Evolutionary conservation across 2,113 vertebrate genomes (phyloP).

Genomic region (Oophaga pumilio): DNA sequence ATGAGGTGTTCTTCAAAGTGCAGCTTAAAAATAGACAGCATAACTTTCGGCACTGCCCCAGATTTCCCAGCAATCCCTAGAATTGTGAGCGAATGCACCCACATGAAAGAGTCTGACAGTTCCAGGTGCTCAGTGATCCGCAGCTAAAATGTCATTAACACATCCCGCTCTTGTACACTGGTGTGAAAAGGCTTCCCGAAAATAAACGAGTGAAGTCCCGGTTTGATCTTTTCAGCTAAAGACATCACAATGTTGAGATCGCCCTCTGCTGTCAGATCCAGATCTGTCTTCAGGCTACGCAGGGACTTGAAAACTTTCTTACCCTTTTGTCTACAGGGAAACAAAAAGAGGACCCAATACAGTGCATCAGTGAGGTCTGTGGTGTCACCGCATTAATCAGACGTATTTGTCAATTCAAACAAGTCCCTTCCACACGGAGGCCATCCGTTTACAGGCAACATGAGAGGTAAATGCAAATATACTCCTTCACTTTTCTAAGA

Average conservation of each 20-base stretch:
- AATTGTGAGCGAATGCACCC: not conserved
- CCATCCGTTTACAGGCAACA: not conserved
- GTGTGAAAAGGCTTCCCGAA: constrained; percentile 93
- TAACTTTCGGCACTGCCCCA: not conserved
- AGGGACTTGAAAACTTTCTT: constrained; percentile 92
- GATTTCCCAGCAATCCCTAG: not conserved
- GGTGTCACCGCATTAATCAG: not conserved
- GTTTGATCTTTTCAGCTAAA: constrained; percentile 93
- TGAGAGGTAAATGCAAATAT: not conserved
- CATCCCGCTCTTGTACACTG: constrained; percentile 90
- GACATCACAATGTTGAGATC: constrained; percentile 97
- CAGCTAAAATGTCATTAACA: constrained; percentile 86
- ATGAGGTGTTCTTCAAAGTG: constrained; percentile 2
- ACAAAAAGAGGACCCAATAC: not conserved
- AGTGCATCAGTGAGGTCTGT: not conserved
- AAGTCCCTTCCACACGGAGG: not conserved
- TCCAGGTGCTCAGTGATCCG: constrained; percentile 5
- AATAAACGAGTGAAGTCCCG: constrained; percentile 92
- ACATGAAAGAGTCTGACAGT: constrained; percentile 9
- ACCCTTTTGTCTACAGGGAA: constrained; percentile 85
- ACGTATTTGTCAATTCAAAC: not conserved
- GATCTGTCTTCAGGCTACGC: constrained; percentile 89
- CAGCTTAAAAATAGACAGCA: constrained; percentile 21
- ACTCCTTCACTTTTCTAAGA: not conserved
- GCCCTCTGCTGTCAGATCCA: constrained; percentile 90